Evolutionary conservation across 2,113 vertebrate species (phyloP).

Genomic region (Phylloscopus trochiloides): DNA sequence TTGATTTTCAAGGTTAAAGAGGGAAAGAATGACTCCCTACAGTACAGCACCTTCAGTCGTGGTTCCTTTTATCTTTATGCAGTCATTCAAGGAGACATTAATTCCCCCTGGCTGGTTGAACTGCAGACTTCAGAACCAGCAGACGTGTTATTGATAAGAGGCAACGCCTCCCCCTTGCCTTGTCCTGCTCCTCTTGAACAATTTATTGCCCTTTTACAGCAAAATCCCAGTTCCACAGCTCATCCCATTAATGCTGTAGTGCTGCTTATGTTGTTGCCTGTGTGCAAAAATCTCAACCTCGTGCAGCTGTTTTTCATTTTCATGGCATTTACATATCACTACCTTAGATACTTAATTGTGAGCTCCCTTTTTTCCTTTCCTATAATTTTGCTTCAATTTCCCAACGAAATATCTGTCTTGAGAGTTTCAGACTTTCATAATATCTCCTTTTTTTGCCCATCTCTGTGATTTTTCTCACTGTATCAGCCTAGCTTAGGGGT

Average conservation of each 20-base stretch:
- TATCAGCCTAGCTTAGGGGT: neutral
- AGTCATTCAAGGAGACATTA: neutral
- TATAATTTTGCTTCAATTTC: neutral
- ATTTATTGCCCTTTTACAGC: neutral
- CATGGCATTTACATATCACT: neutral
- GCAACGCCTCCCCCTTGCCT: neutral
- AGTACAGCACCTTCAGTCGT: neutral
- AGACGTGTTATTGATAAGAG: neutral
- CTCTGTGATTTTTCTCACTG: neutral
- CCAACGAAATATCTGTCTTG: neutral
- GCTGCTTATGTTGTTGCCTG: neutral
- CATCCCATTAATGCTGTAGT: neutral
- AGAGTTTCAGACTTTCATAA: neutral
- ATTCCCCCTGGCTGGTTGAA: constrained; percentile 10
- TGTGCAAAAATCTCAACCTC: neutral
- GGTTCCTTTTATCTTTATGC: neutral
- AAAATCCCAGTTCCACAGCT: neutral
- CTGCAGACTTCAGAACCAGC: neutral
- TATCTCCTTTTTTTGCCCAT: neutral
- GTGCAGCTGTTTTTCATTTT: neutral
- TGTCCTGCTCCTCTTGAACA: neutral
- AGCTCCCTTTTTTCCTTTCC: neutral
- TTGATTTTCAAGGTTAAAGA: constrained; percentile 22
- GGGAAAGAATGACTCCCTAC: neutral
- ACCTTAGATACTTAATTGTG: neutral